Conservation (phyloP, 2,797 vertebrate species). For the Prunella strophiata region DNA sequence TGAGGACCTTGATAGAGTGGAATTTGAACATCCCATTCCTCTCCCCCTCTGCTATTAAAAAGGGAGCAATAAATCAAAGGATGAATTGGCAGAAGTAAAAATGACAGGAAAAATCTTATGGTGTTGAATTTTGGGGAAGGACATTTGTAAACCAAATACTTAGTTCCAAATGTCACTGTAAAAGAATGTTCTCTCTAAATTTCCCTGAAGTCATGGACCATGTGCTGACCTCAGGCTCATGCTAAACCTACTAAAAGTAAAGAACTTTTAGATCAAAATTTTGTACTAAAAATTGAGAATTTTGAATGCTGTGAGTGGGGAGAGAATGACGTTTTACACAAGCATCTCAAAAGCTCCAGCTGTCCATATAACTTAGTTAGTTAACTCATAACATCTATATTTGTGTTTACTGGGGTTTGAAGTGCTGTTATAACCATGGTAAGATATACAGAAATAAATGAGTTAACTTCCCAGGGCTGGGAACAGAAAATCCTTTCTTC, state of each 20-base stretch:
- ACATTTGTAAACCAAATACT: neutral
- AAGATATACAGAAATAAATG: neutral
- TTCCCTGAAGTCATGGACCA: neutral
- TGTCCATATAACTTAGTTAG: neutral
- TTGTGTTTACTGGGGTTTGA: neutral
- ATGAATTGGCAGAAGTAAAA: neutral
- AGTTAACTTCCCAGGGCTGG: neutral
- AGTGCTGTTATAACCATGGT: neutral
- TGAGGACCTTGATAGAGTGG: neutral
- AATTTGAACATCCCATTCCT: neutral
- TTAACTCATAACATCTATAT: neutral
- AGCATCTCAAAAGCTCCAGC: neutral
- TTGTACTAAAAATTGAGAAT: neutral
- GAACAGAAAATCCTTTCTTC: neutral
- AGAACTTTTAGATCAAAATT: neutral
- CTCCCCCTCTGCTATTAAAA: neutral
- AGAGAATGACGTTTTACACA: neutral
- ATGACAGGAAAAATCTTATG: neutral
- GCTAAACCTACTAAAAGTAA: neutral
- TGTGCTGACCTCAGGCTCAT: neutral
- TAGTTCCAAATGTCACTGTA: neutral
- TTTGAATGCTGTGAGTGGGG: neutral
- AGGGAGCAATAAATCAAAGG: neutral
- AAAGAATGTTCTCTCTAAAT: neutral
- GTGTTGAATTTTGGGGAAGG: neutral